phyloP scores from a whole-genome alignment of 2,797 vertebrate genomes.

The Phalanger gymnotis region DNA sequence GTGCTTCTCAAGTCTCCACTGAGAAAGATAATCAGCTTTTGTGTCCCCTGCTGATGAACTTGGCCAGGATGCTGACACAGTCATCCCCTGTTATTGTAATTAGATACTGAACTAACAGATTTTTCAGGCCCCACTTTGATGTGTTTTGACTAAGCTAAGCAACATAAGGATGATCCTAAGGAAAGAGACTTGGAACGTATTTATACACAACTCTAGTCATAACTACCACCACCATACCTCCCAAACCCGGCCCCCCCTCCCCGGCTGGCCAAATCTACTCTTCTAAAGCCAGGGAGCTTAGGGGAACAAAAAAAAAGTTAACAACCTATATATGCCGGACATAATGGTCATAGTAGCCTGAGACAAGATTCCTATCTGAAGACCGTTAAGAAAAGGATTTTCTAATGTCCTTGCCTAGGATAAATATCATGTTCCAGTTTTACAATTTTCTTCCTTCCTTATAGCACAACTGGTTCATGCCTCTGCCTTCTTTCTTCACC shows the following conservation, averaged over 20 bases:
- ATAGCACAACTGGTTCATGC: not conserved
- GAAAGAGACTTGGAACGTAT: conserved; percentile 35
- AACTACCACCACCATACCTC: not conserved
- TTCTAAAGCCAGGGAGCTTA: not conserved
- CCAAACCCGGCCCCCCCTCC: not conserved
- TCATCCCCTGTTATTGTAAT: conserved; percentile 75
- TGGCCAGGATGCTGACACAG: conserved; percentile 58
- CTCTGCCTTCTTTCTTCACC: not conserved
- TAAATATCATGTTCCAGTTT: not conserved
- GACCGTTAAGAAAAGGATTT: not conserved
- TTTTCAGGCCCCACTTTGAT: conserved; percentile 20
- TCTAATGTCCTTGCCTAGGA: not conserved
- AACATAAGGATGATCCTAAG: conserved; percentile 39
- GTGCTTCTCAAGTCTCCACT: conserved; percentile 51
- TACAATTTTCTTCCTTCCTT: not conserved
- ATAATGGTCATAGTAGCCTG: not conserved
- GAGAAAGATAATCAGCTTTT: conserved; percentile 75
- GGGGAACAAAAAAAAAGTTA: not conserved
- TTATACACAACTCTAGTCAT: not conserved
- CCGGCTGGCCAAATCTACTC: not conserved
- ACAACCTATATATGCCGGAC: not conserved
- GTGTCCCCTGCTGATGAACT: conserved; percentile 67
- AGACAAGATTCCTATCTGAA: not conserved
- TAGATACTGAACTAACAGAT: conserved; percentile 75
- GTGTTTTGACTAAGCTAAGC: conserved; percentile 64